Conservation (phyloP, 2,797 vertebrate species). For the Sebastes diploproa region DNA sequence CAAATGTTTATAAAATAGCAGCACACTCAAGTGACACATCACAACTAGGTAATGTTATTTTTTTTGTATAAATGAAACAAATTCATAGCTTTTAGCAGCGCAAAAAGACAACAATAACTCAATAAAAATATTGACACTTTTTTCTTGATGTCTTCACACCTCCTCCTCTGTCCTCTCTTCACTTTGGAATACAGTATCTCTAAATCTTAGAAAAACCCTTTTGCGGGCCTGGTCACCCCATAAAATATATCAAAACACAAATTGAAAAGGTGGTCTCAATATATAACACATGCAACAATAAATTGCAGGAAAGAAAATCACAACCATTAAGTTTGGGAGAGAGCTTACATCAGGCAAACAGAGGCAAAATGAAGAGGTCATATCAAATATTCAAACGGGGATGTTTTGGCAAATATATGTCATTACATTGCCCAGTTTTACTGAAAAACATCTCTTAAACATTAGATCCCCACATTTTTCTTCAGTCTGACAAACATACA, state of each 20-base stretch:
- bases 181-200: constrained; percentile 89
- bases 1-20: constrained; percentile 99
- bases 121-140: constrained; percentile 87
- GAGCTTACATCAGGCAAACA: constrained; percentile 71
- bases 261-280: constrained; percentile 74
- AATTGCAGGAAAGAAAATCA: constrained; percentile 75
- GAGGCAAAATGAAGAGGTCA: constrained; percentile 64
- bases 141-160: constrained; percentile 88
- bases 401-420: constrained; percentile 68
- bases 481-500: constrained; percentile 62
- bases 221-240: constrained; percentile 74
- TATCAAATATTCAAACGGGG: constrained; percentile 57
- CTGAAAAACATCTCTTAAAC: constrained; percentile 54
- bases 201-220: constrained; percentile 76
- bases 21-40: constrained; percentile 99
- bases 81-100: constrained; percentile 99
- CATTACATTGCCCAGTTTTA: constrained; percentile 63
- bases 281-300: constrained; percentile 79
- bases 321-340: constrained; percentile 72
- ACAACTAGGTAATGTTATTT: constrained; percentile 98
- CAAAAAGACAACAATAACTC: constrained; percentile 87
- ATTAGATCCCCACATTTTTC: constrained; percentile 49
- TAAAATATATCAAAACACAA: constrained; percentile 72
- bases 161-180: constrained; percentile 84
- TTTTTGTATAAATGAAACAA: constrained; percentile 95